These are phyloP conservation scores for Halocaridina rubra DNA, from an alignment of 2,888 invertebrate genomes.

Conservation along the genomic window DNA sequence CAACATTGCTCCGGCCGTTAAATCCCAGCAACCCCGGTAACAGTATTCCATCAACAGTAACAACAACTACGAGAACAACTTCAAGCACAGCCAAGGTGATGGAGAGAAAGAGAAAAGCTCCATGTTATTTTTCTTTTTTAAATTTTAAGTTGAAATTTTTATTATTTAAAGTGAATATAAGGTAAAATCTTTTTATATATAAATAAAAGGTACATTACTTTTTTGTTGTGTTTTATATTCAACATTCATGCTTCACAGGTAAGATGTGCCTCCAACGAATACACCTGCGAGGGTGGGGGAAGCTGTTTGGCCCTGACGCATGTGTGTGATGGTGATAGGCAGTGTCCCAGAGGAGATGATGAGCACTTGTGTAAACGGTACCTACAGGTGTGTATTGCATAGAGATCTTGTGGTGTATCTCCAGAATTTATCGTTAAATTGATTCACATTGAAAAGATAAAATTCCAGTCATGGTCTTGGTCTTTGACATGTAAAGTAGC, in stretches of 20 bases:
- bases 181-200: too few relatives aligned
- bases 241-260: conserved; percentile 35
- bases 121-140: too few relatives aligned
- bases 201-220: too few relatives aligned
- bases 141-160: too few relatives aligned
- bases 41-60: background rate
- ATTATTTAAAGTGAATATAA: too few relatives aligned
- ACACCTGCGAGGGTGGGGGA: conserved; percentile 7
- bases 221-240: too few relatives aligned
- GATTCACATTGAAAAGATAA: too few relatives aligned
- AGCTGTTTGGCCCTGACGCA: conserved; percentile 7
- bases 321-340: conserved; percentile 50
- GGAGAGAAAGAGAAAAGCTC: too few relatives aligned
- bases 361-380: conserved; percentile 40
- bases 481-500: too few relatives aligned
- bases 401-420: too few relatives aligned
- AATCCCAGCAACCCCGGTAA: background rate
- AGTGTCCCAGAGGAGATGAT: conserved; percentile 53
- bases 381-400: background rate
- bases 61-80: background rate
- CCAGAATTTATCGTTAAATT: too few relatives aligned
- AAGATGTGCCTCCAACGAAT: conserved; percentile 26
- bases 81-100: conserved; percentile 16
- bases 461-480: too few relatives aligned
- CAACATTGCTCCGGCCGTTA: background rate